A percentile compares a stretch with the other conserved stretches of the same genome.
Conservation (phyloP, 2,113 vertebrate species). For the Athene noctua region DNA sequence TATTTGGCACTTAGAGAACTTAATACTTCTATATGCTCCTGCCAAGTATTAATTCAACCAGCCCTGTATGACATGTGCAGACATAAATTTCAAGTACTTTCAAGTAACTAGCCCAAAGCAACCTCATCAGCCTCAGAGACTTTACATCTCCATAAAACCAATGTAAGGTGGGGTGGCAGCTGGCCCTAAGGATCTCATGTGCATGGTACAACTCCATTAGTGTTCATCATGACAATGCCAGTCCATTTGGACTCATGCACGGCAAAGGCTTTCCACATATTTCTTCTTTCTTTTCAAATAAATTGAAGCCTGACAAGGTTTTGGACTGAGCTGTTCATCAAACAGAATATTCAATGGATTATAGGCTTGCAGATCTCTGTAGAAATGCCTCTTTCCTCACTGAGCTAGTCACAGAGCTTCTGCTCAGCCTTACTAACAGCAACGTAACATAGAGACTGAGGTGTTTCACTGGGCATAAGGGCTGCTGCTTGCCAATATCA, state of each 20-base stretch:
- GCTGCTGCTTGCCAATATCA: background rate
- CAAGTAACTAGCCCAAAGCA: background rate
- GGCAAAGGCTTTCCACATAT: background rate
- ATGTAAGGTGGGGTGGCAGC: background rate
- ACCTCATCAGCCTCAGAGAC: background rate
- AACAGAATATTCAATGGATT: background rate
- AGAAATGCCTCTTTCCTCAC: background rate
- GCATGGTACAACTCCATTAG: background rate
- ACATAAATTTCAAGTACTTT: background rate
- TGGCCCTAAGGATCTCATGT: background rate
- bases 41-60: background rate
- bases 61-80: background rate
- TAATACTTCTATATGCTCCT: background rate
- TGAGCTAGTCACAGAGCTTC: background rate
- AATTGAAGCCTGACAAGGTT: background rate
- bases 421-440: background rate
- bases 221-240: background rate
- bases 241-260: background rate
- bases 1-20: background rate
- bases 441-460: background rate
- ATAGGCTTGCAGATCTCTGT: background rate
- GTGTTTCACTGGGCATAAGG: background rate
- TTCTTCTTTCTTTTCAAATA: background rate
- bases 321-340: background rate
- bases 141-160: background rate